A percentile compares a stretch with the other conserved stretches of the same genome.
phyloP scores from a whole-genome alignment of 1,140 invertebrate genomes.

The Procambarus virginalis region DNA sequence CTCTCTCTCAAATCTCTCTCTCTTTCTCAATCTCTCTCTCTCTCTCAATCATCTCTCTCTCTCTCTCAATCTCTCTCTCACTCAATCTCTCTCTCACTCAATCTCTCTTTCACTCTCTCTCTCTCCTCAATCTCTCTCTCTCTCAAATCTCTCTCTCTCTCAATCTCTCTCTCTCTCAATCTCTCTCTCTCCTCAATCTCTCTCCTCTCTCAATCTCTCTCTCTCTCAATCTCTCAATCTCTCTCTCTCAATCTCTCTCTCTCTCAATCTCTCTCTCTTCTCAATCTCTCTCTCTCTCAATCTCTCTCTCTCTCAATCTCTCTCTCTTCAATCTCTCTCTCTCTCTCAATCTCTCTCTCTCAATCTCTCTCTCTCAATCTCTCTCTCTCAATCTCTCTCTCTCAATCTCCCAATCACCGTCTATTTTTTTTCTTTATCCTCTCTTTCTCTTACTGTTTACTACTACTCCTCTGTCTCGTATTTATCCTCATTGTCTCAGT shows the following conservation, averaged over 20 bases:
- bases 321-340: background rate
- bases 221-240: background rate
- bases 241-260: background rate
- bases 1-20: too few species aligned
- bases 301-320: background rate
- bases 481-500: conserved; percentile 14
- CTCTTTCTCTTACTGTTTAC: background rate
- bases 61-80: too few species aligned
- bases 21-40: too few species aligned
- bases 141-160: too few species aligned
- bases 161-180: too few species aligned
- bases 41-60: too few species aligned
- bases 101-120: too few species aligned
- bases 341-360: too few species aligned
- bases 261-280: background rate
- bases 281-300: background rate
- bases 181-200: too few species aligned
- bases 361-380: background rate
- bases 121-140: too few species aligned
- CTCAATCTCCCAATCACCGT: background rate
- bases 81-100: too few species aligned
- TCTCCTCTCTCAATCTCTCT: too few species aligned
- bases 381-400: background rate
- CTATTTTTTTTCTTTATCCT: background rate
- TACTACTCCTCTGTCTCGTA: background rate